Conservation (phyloP, 2,113 vertebrate genomes). For the Antechinus stuartii region DNA sequence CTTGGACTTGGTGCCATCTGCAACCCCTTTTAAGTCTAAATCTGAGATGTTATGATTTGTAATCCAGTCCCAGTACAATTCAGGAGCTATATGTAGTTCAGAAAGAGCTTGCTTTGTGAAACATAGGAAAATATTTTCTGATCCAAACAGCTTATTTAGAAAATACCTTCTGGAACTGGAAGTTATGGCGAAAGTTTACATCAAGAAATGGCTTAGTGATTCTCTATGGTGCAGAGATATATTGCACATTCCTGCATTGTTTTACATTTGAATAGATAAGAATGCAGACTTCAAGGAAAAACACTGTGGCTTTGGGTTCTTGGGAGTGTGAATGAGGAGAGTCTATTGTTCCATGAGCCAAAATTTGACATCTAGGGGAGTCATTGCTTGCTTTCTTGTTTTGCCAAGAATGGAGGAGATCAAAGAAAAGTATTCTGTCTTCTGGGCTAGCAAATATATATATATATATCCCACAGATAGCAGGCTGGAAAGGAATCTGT, state of each 20-base stretch:
- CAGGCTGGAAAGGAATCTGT: slow-evolving; percentile 12
- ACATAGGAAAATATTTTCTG: neutral
- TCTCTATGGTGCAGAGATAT: neutral
- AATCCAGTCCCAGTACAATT: neutral
- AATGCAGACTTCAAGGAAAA: neutral
- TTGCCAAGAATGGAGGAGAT: neutral
- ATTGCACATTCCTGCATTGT: neutral
- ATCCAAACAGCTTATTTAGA: neutral
- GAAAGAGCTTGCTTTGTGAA: neutral
- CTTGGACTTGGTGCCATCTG: neutral
- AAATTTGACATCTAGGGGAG: neutral
- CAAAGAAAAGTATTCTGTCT: neutral
- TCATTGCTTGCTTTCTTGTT: neutral
- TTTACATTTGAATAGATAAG: neutral
- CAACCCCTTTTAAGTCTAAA: neutral
- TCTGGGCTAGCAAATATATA: neutral
- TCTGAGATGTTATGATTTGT: neutral
- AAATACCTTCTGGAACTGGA: neutral
- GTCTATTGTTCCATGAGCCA: neutral
- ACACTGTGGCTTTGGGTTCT: neutral
- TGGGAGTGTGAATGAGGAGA: neutral
- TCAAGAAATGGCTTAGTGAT: neutral
- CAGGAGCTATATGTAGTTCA: neutral
- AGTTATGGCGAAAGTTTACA: neutral
- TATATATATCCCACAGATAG: neutral